Evolutionary conservation across 2,113 vertebrate genomes (phyloP).

Genomic region (Hylia prasina): DNA sequence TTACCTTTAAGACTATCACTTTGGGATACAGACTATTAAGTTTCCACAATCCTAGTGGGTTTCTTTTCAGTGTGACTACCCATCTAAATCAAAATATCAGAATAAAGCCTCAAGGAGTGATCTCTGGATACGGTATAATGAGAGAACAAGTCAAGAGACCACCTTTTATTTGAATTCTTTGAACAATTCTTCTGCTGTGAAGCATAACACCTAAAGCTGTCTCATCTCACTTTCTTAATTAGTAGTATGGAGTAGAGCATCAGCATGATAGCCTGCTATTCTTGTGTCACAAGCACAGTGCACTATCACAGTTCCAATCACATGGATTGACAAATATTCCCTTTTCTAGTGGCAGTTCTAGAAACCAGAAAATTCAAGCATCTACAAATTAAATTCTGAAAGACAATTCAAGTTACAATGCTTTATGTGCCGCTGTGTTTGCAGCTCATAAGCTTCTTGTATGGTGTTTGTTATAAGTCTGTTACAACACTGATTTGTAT

Average conservation of each 20-base stretch:
- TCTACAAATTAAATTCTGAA: background rate
- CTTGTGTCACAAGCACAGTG: background rate
- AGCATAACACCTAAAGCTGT: background rate
- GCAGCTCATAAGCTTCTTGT: background rate
- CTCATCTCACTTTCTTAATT: background rate
- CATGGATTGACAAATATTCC: background rate
- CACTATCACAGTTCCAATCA: background rate
- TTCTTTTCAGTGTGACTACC: background rate
- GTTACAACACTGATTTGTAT: background rate
- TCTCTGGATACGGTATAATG: background rate
- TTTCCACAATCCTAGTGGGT: background rate
- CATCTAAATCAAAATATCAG: background rate
- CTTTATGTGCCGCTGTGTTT: background rate
- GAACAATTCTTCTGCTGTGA: background rate
- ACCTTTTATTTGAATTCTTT: background rate
- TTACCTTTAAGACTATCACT: background rate
- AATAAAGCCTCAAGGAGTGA: background rate
- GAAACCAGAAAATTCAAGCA: background rate
- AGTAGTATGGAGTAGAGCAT: background rate
- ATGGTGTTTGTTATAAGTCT: background rate
- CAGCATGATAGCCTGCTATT: background rate
- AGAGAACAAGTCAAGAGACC: background rate
- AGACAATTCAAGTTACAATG: background rate
- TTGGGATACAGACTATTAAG: background rate
- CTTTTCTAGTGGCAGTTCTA: background rate